A percentile compares a stretch with the other conserved stretches of the same genome.
These are phyloP conservation scores for Mimumesa dahlbomi DNA, from an alignment of 2,888 invertebrate genomes.

Conservation along the genomic window DNA sequence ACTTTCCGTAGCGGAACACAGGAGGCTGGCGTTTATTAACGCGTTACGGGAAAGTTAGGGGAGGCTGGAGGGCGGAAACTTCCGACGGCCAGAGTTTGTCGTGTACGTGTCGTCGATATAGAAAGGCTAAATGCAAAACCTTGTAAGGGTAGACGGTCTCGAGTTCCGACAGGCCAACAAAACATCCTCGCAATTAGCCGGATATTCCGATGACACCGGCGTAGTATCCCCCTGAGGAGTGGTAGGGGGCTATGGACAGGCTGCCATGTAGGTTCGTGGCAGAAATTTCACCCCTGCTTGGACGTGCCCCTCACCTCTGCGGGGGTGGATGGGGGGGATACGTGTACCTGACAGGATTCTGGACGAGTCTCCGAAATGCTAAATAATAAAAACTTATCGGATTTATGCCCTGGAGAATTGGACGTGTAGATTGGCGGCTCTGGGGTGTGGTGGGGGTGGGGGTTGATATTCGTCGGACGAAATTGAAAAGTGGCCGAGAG, in stretches of 20 bases:
- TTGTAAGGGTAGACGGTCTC: constrained; percentile 74
- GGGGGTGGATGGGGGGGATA: too few relatives aligned
- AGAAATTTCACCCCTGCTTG: constrained; percentile 51
- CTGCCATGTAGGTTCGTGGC: constrained; percentile 35
- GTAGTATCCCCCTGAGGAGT: constrained; percentile 64
- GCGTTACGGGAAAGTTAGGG: constrained; percentile 32
- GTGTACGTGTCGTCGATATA: constrained; percentile 61
- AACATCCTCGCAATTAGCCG: constrained; percentile 78
- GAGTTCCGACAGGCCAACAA: constrained; percentile 74
- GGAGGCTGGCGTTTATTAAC: constrained; percentile 28
- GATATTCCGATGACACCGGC: constrained; percentile 76
- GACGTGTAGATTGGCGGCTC: constrained; percentile 30
- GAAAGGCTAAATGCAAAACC: constrained; percentile 78
- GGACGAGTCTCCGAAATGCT: constrained; percentile 37
- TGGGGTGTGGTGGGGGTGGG: background rate
- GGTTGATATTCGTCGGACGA: constrained; percentile 53
- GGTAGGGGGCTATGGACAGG: constrained; percentile 36
- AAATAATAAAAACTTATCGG: constrained; percentile 72
- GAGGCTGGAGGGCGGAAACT: constrained; percentile 9
- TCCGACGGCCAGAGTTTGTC: constrained; percentile 43
- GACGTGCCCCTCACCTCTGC: constrained; percentile 18
- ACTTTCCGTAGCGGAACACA: too few relatives aligned
- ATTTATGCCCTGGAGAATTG: constrained; percentile 65
- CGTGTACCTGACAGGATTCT: constrained; percentile 21
- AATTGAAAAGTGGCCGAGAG: constrained; percentile 72